These are phyloP conservation scores for Pomatostomus ruficeps DNA, from an alignment of 2,113 vertebrate genomes.

Conservation along the genomic window DNA sequence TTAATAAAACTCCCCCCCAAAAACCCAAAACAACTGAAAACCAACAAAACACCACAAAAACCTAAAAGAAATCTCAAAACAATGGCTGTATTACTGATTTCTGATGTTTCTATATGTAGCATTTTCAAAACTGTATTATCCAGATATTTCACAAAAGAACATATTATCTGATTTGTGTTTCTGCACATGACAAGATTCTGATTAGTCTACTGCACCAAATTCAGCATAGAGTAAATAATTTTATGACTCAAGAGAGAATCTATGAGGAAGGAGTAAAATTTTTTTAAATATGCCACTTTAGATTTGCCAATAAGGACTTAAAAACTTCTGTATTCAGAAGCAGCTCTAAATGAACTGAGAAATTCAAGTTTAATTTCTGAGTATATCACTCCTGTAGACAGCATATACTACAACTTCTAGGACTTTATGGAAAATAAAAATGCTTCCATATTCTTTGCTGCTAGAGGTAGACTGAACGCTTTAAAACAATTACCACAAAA, in stretches of 20 bases:
- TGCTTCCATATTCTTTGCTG: neutral
- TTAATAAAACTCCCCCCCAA: neutral
- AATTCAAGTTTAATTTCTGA: neutral
- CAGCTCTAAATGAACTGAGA: neutral
- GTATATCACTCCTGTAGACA: neutral
- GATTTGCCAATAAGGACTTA: neutral
- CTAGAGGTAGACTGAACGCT: neutral
- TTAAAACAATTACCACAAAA: neutral
- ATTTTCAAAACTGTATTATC: neutral
- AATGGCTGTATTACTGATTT: neutral
- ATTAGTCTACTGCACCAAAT: neutral
- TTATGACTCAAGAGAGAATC: neutral
- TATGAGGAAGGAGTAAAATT: neutral
- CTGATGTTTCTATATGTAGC: neutral
- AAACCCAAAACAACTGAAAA: neutral
- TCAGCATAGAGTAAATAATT: neutral
- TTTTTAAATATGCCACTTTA: neutral
- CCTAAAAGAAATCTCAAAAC: neutral
- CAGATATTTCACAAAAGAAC: neutral
- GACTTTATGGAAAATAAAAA: neutral
- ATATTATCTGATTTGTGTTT: slow-evolving; percentile 6
- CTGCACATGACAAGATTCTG: slow-evolving; percentile 56
- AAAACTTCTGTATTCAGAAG: neutral
- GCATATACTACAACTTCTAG: neutral
- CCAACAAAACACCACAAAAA: neutral